Percentiles rank a stretch among this genome's conserved stretches.
These are phyloP conservation scores for Heteropelma amictum DNA, from an alignment of 2,888 invertebrate species.

Conservation along the genomic window DNA sequence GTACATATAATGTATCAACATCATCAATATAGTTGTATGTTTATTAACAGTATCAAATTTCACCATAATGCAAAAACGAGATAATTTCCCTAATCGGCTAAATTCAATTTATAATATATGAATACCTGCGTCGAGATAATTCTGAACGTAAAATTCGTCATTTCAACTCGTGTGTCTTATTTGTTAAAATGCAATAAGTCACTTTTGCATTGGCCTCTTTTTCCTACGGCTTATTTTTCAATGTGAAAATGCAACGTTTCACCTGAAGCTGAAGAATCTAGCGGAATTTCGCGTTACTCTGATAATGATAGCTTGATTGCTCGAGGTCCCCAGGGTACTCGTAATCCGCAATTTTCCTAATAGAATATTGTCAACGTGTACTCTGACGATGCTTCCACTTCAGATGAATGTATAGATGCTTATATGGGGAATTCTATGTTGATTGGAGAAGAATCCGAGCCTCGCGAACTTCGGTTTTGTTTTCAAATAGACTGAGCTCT, in stretches of 20 bases:
- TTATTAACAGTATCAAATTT: conserved; percentile 15
- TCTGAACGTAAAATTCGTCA: too few relatives aligned
- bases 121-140: neutral
- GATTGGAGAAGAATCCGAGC: too few relatives aligned
- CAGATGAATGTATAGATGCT: neutral
- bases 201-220: neutral
- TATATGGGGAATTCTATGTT: too few relatives aligned
- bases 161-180: too few relatives aligned
- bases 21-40: neutral
- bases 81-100: conserved; percentile 20
- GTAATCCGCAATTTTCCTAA: conserved; percentile 22
- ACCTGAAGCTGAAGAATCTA: conserved; percentile 10
- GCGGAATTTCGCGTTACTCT: conserved; percentile 24
- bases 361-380: conserved; percentile 1
- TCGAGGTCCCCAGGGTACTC: conserved; percentile 9
- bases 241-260: neutral
- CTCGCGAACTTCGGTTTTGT: too few relatives aligned
- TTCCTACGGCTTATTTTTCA: neutral
- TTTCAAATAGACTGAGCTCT: too few relatives aligned
- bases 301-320: conserved; percentile 4
- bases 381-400: neutral
- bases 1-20: neutral
- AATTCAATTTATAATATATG: conserved; percentile 1
- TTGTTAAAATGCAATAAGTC: too few relatives aligned
- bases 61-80: conserved; percentile 15